Evolutionary conservation across 2,888 invertebrate species (phyloP).

Genomic region (Nymphalis c-album): DNA sequence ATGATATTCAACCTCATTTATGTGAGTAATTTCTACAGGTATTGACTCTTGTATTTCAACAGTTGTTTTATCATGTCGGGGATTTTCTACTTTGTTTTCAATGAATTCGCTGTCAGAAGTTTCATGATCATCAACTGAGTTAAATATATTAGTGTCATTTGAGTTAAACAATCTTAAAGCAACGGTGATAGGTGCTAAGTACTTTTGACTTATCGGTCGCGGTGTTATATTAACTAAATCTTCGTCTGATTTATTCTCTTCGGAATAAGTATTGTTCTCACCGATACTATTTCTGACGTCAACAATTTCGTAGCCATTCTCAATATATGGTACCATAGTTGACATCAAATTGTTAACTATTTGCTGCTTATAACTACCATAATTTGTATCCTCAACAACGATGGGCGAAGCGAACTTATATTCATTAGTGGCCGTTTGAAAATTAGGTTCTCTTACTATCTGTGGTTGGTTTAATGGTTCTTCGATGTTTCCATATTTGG

Average conservation of each 20-base stretch:
- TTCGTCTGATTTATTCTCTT: conserved; percentile 43
- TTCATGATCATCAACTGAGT: conserved; percentile 66
- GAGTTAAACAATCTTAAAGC: conserved; percentile 78
- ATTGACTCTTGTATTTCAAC: conserved; percentile 86
- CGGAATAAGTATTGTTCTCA: conserved; percentile 47
- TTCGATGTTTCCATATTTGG: conserved; percentile 64
- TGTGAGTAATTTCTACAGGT: conserved; percentile 77
- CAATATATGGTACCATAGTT: conserved; percentile 71
- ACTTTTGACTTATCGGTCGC: conserved; percentile 78
- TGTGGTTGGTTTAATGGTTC: conserved; percentile 52
- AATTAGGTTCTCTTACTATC: conserved; percentile 40
- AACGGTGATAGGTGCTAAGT: conserved; percentile 83
- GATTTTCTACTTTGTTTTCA: conserved; percentile 61
- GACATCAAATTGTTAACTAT: conserved; percentile 69
- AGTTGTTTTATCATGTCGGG: conserved; percentile 72
- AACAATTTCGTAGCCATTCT: conserved; percentile 71
- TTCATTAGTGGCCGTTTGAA: conserved; percentile 51
- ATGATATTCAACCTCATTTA: conserved; percentile 73
- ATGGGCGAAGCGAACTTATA: conserved; percentile 73
- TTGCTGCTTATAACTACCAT: conserved; percentile 59
- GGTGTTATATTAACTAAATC: conserved; percentile 76
- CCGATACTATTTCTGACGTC: conserved; percentile 59
- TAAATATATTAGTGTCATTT: conserved; percentile 65
- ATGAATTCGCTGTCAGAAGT: conserved; percentile 68
- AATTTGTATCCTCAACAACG: conserved; percentile 66